These are phyloP conservation scores for Gnathonemus longibarbis DNA, from an alignment of 2,113 vertebrate genomes.

Conservation along the genomic window DNA sequence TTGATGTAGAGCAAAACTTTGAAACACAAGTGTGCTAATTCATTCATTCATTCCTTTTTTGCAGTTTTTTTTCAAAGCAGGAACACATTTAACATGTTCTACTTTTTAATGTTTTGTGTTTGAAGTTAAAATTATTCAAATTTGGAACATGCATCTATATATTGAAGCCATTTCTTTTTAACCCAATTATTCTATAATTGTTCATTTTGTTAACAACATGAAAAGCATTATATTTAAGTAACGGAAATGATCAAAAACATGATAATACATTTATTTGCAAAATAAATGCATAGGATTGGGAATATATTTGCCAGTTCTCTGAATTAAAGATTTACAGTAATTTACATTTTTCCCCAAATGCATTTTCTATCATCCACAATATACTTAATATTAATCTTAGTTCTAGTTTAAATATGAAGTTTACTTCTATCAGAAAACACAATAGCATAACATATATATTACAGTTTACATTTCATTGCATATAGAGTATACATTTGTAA, in stretches of 20 bases:
- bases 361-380: background rate
- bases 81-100: slow-evolving; percentile 50
- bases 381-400: background rate
- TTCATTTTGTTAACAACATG: slow-evolving; percentile 62
- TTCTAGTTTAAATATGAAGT: background rate
- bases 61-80: slow-evolving; percentile 54
- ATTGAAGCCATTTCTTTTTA: slow-evolving; percentile 63
- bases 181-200: slow-evolving; percentile 67
- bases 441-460: background rate
- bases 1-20: slow-evolving; percentile 63
- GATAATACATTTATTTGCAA: slow-evolving; percentile 55
- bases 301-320: slow-evolving; percentile 32
- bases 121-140: slow-evolving; percentile 60
- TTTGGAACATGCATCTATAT: slow-evolving; percentile 61
- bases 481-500: background rate
- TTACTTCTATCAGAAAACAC: background rate
- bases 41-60: slow-evolving; percentile 54
- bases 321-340: slow-evolving; percentile 8
- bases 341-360: background rate
- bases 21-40: slow-evolving; percentile 46
- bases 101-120: slow-evolving; percentile 54
- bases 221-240: slow-evolving; percentile 62
- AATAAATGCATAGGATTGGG: slow-evolving; percentile 56
- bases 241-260: slow-evolving; percentile 69
- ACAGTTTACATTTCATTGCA: background rate